A percentile compares a stretch with the other conserved stretches of the same genome.
Evolutionary conservation across 2,797 vertebrate species (phyloP).

Genomic region (Acanthurus tractus): DNA sequence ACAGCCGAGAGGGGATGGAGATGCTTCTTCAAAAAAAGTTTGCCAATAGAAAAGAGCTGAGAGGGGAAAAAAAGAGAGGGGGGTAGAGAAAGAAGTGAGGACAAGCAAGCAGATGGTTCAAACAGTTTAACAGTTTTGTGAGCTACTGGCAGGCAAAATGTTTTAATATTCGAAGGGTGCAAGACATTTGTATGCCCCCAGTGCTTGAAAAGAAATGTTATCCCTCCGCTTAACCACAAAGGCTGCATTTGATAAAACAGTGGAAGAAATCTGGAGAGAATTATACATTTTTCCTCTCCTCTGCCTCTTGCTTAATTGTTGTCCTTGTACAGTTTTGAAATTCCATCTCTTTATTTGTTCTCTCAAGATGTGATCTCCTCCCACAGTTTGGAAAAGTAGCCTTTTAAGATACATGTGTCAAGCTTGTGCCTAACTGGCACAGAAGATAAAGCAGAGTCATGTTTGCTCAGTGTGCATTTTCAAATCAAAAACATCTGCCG

Average conservation of each 20-base stretch:
- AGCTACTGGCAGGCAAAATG: constrained; percentile 67
- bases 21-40: constrained; percentile 43
- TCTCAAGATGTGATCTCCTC: constrained; percentile 51
- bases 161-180: constrained; percentile 72
- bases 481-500: constrained; percentile 36
- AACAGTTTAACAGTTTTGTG: constrained; percentile 64
- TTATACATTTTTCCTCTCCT: constrained; percentile 58
- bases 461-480: constrained; percentile 14
- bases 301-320: constrained; percentile 70
- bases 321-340: constrained; percentile 70
- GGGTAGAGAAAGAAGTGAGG: constrained; percentile 33
- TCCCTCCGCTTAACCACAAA: constrained; percentile 65
- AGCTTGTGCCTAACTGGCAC: constrained; percentile 26
- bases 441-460: constrained; percentile 25
- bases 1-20: constrained; percentile 51
- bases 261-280: constrained; percentile 68
- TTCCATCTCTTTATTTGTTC: constrained; percentile 69
- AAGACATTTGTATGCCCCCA: constrained; percentile 66
- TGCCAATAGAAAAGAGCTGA: constrained; percentile 51
- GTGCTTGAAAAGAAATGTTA: constrained; percentile 72
- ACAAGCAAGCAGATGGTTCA: constrained; percentile 67
- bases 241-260: constrained; percentile 73
- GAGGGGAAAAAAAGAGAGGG: not conserved
- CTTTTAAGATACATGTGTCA: constrained; percentile 40
- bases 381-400: constrained; percentile 36